phyloP scores from a whole-genome alignment of 2,797 vertebrate genomes.

The Gymnothorax javanicus region DNA sequence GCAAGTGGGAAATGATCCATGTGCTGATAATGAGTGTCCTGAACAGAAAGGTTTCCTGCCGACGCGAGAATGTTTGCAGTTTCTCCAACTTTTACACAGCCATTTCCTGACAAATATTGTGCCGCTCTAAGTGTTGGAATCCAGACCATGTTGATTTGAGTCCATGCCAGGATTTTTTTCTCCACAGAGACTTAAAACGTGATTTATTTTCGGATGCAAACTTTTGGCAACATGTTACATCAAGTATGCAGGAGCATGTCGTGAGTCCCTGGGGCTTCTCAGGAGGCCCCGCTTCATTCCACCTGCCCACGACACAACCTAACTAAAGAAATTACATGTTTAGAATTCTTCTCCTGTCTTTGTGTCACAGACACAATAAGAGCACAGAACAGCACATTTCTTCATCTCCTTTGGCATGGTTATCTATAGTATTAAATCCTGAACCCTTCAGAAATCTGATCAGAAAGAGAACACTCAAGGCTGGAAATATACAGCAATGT shows the following conservation, averaged over 20 bases:
- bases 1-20: background rate
- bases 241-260: slow-evolving; percentile 24
- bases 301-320: slow-evolving; percentile 46
- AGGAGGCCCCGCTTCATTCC: slow-evolving; percentile 39
- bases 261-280: background rate
- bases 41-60: slow-evolving; percentile 10
- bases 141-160: slow-evolving; percentile 21
- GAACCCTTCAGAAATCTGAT: background rate
- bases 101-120: slow-evolving; percentile 40
- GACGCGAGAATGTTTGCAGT: background rate
- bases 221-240: slow-evolving; percentile 49
- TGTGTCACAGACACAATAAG: slow-evolving; percentile 40
- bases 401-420: background rate
- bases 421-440: background rate
- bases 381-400: background rate
- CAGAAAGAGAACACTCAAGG: background rate
- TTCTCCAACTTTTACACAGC: slow-evolving; percentile 18
- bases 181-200: slow-evolving; percentile 38
- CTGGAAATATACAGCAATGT: background rate
- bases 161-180: slow-evolving; percentile 29
- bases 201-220: slow-evolving; percentile 37
- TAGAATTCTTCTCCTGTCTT: slow-evolving; percentile 41
- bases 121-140: slow-evolving; percentile 33
- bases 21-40: background rate
- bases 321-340: slow-evolving; percentile 56